Conservation (phyloP, 2,113 vertebrate species). For the Cryptotis parvus region DNA sequence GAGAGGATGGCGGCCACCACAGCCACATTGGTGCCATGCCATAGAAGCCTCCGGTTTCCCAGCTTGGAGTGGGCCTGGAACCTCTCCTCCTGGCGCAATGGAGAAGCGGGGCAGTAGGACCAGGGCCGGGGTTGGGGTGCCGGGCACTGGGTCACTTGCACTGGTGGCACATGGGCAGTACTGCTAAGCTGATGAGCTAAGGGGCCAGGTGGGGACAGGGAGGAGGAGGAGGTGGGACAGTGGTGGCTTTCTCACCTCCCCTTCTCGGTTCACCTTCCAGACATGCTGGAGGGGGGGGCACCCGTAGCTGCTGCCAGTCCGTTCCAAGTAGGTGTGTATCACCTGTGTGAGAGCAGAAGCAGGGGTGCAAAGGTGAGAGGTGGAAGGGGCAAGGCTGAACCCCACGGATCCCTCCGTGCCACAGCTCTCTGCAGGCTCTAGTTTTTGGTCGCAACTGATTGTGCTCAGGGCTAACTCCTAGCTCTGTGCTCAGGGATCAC, state of each 20-base stretch:
- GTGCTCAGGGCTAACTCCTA: too few relatives aligned
- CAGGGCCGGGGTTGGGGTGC: neutral
- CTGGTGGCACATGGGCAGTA: neutral
- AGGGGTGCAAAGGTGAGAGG: neutral
- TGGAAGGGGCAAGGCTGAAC: fast-evolving
- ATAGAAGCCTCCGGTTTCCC: constrained; percentile 92
- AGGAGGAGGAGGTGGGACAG: neutral
- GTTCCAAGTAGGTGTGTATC: constrained; percentile 89
- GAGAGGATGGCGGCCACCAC: constrained; percentile 94
- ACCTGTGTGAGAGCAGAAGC: constrained; percentile 83
- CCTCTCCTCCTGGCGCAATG: constrained; percentile 85
- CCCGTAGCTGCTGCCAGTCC: constrained; percentile 71
- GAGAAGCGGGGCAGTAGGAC: neutral
- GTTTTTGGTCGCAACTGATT: too few relatives aligned
- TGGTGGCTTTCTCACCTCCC: constrained; percentile 88
- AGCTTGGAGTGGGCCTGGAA: constrained; percentile 88
- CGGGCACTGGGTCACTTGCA: neutral
- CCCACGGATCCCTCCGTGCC: neutral
- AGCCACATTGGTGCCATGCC: constrained; percentile 95
- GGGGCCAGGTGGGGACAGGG: too few relatives aligned
- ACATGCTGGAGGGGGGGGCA: constrained; percentile 87
- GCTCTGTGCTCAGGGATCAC: too few relatives aligned
- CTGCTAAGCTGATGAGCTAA: neutral
- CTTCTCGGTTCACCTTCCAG: constrained; percentile 91
- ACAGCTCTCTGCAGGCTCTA: neutral